Evolutionary conservation across 2,888 invertebrate genomes (phyloP), one percentile per base, ranked within the genome.

Genomic region (Phytoseiulus persimilis): DNA sequence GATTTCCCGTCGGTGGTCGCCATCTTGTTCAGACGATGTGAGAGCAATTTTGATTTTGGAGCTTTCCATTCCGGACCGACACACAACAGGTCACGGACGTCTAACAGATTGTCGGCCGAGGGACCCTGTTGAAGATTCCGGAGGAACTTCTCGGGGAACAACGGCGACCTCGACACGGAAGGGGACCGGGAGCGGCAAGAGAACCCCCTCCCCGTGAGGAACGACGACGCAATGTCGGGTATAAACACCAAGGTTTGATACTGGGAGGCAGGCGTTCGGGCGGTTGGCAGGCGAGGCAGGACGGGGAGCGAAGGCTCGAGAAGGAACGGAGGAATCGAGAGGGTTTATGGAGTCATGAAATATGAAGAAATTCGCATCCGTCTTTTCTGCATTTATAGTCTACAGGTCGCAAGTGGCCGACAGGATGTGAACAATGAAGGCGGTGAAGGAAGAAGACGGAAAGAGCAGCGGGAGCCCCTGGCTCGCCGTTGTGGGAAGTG

Each of bases 271-370:
- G n/a, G n/a, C n/a, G n/a, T n/a, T 14, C 46, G 46, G 46, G 46
- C 46, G 6, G 65, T 65, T 18, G 65, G 65, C 1, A 23, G 28
- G 65, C 5, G 65, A 23, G 23, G 65, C 11, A 14, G 1, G 9
- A 65, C 11, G 65, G 28, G 18, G 39, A 39, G 5, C 5, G 39
- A 65, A n/a, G n/a, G n/a, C n/a, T n/a, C n/a, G 65, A 65, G 1
- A 23, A 65, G 65, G 28, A 65, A 28, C 28, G 23, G 65, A 65
- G 65, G 65, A 65, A 87, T 39, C 87, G 87, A 33, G 87, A 87
- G 87, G 33, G 87, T 33, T 87, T 33, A 87, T 87, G 87, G 45
- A 45, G 87, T 87, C 31, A 87, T 87, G 87, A 87, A 87, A 87
- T 32, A 32, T 87, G 87, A 33, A n/a, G 39, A 45, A 87, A 87